Evolutionary conservation across 2,888 invertebrate genomes (phyloP), one percentile per base, ranked within the genome.

Genomic region (Galerucella nymphaeae): DNA sequence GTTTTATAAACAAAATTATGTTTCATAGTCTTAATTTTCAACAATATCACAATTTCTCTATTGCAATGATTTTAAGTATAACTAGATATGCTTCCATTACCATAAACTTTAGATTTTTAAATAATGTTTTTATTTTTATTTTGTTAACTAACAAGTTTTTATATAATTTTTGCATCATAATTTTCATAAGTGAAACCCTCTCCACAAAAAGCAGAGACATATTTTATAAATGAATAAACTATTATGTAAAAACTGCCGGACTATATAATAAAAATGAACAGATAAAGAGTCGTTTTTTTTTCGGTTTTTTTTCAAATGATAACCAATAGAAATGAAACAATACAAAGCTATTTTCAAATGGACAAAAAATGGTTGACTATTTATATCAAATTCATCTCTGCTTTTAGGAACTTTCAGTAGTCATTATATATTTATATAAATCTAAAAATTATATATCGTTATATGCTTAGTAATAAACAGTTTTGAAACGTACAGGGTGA

Each of bases 21-120:
- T 84, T 83, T 83, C 84, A 85, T 85, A 86, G 86, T 86, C 86
- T 86, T 85, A 86, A 86, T 76, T 85, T n/a, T 84, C 30, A 85
- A 86, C 85, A 83, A 86, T 86, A 86, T 87, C 86, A 86, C 86
- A 86, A 86, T 85, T 86, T 85, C 80, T 77, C 86, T 86, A 86
- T 86, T 86, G 86, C 86, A 86, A 86, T 86, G 85, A 85, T 83
- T 85, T 82, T 81, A 77, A 77, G 74, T 78, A 75, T 84, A 84
- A 83, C 85, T 84, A 85, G 85, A 85, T 85, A 85, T 85, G 85
- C 84, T 84, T 84, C 82, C 83, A 84, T 84, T 84, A 84, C 82
- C 83, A 64, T 76, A 76, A 78, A 75, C 72, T 76, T 74, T 75
- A 75, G 75, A 75, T 77, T 66, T 65, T 65, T 58, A 16, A 53